Evolutionary conservation across 30 jellyfish, hydroid and myxozoan species (phyloP).

Genomic region (Turritopsis rubra): DNA sequence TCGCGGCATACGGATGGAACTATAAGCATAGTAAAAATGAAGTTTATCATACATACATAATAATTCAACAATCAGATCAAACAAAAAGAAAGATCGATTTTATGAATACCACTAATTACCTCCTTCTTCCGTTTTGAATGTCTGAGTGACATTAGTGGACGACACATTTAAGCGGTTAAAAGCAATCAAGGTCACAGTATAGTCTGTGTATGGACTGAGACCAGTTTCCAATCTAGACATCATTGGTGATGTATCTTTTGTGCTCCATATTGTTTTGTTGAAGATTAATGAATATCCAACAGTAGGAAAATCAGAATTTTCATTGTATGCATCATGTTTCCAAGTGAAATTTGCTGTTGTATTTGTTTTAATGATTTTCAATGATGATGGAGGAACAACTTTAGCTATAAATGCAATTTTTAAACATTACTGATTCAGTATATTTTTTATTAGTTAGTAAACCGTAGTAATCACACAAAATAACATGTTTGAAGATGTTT

Average conservation of each 20-base stretch:
- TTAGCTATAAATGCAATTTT: not conserved
- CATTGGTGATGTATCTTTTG: not conserved
- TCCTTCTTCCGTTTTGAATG: not conserved
- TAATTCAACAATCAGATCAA: not conserved
- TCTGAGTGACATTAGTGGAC: not conserved
- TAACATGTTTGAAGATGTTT: not conserved
- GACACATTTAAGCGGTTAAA: not conserved
- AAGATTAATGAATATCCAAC: not conserved
- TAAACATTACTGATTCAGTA: not conserved
- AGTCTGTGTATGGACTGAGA: not conserved
- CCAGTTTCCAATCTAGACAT: not conserved
- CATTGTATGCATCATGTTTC: not conserved
- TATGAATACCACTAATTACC: not conserved
- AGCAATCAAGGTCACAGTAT: not conserved
- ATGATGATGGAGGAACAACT: not conserved
- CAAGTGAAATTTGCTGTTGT: not conserved
- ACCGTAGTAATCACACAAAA: not conserved
- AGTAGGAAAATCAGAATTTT: not conserved
- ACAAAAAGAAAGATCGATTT: not conserved
- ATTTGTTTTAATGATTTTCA: not conserved
- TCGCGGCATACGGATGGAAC: conserved; percentile 12
- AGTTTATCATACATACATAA: not conserved
- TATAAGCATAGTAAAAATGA: not conserved
- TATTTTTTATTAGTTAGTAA: not conserved
- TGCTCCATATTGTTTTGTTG: not conserved